These are phyloP conservation scores for Calephelis perditalis DNA, from an alignment of 2,888 invertebrate genomes.

Conservation along the genomic window DNA sequence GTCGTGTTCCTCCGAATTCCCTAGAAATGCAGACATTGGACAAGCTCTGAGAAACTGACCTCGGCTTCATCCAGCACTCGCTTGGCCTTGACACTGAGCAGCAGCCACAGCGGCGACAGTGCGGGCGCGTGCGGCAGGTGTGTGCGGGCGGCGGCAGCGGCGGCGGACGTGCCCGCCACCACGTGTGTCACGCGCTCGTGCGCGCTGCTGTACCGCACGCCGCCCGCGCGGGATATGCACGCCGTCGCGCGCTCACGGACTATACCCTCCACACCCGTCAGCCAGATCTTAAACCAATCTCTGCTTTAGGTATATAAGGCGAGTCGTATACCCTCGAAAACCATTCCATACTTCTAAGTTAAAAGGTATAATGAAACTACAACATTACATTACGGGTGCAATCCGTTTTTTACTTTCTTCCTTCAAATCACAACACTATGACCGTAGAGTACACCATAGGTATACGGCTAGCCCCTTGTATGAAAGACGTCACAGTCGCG, in stretches of 20 bases:
- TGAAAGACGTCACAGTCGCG: too few species aligned
- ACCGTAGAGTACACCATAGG: too few species aligned
- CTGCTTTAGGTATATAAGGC: constrained; percentile 6
- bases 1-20: not conserved
- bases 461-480: too few species aligned
- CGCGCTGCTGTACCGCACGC: constrained; percentile 86
- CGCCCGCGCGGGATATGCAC: constrained; percentile 82
- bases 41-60: constrained; percentile 32
- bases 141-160: constrained; percentile 30
- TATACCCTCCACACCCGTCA: constrained; percentile 52
- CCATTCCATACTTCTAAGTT: too few species aligned
- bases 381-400: too few species aligned
- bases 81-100: constrained; percentile 81
- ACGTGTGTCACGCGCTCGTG: constrained; percentile 88
- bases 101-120: constrained; percentile 86
- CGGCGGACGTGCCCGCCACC: constrained; percentile 72
- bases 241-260: constrained; percentile 57
- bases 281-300: constrained; percentile 52
- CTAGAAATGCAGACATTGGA: not conserved
- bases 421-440: too few species aligned
- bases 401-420: too few species aligned
- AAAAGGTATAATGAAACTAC: too few species aligned
- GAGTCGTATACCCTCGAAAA: too few species aligned
- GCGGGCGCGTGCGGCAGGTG: constrained; percentile 73
- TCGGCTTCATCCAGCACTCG: constrained; percentile 46